Evolutionary conservation across 2,888 invertebrate species (phyloP).

Genomic region (Epirrita christyi): DNA sequence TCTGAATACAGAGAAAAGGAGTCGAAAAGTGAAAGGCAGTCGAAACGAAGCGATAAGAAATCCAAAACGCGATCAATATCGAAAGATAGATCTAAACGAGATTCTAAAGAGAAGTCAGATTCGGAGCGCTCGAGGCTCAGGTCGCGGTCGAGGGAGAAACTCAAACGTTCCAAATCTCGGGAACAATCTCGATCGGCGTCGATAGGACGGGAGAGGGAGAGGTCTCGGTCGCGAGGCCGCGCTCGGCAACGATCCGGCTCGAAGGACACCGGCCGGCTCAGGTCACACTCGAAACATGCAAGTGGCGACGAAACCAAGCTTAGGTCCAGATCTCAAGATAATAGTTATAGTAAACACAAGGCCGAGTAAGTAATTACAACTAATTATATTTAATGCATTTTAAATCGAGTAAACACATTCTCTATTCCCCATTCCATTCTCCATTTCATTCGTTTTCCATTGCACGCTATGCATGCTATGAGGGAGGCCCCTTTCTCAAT

Average conservation of each 20-base stretch:
- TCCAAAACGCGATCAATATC: slow-evolving; percentile 57
- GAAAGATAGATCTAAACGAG: slow-evolving; percentile 55
- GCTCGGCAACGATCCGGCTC: slow-evolving; percentile 51
- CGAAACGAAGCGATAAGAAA: slow-evolving; percentile 61
- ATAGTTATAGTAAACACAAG: slow-evolving; percentile 62
- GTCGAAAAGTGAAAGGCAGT: slow-evolving; percentile 50
- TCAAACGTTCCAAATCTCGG: slow-evolving; percentile 56
- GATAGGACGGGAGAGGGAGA: slow-evolving; percentile 31
- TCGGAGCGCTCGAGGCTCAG: slow-evolving; percentile 58
- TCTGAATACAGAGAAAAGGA: slow-evolving; percentile 63
- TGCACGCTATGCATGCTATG: too few species aligned
- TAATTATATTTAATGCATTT: background rate
- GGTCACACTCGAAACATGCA: slow-evolving; percentile 52
- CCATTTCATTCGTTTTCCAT: too few species aligned
- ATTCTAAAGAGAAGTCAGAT: slow-evolving; percentile 62
- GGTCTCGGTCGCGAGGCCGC: slow-evolving; percentile 50
- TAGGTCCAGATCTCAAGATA: slow-evolving; percentile 74
- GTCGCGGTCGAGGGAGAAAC: slow-evolving; percentile 62
- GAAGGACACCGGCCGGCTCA: slow-evolving; percentile 41
- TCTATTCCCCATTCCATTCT: too few species aligned
- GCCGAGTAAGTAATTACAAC: slow-evolving; percentile 63
- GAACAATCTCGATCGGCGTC: slow-evolving; percentile 50
- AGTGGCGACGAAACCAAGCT: slow-evolving; percentile 62
- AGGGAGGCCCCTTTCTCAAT: too few species aligned
- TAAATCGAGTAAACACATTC: background rate